Percentiles rank a stretch among this genome's conserved stretches.
Conservation (phyloP, 2,113 vertebrate genomes). For the Rhadina sibilatrix region DNA sequence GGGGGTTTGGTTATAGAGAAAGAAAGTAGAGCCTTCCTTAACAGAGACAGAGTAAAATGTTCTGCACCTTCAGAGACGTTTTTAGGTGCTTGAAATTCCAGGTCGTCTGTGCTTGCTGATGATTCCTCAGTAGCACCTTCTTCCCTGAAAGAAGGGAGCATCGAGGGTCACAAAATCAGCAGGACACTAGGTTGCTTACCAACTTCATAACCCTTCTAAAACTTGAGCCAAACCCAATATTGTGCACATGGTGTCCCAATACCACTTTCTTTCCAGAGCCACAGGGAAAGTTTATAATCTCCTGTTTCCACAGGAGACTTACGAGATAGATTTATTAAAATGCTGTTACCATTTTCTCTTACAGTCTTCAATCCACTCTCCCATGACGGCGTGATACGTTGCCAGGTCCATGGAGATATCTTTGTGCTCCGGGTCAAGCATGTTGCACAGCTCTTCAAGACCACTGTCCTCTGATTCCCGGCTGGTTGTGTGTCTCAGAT, state of each 20-base stretch:
- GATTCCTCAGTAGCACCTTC: not conserved
- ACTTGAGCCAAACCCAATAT: not conserved
- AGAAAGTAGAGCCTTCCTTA: not conserved
- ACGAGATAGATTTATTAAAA: not conserved
- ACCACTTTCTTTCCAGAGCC: not conserved
- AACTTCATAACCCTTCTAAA: not conserved
- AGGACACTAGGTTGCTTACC: not conserved
- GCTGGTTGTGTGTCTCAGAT: constrained; percentile 80
- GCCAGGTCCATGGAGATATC: constrained; percentile 84
- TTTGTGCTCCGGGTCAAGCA: constrained; percentile 86
- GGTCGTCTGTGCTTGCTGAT: not conserved
- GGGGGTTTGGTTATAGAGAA: fast-evolving
- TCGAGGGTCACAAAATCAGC: not conserved
- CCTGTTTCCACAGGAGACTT: not conserved
- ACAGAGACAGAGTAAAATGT: not conserved
- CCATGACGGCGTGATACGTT: constrained; percentile 83
- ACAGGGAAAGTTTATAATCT: not conserved
- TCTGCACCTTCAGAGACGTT: not conserved
- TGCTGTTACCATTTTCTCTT: constrained; percentile 77
- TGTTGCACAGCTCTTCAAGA: constrained; percentile 84
- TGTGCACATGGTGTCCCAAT: not conserved
- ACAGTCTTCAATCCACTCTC: constrained; percentile 84
- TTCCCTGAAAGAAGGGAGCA: not conserved
- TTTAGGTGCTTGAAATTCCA: not conserved
- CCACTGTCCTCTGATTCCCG: constrained; percentile 79